Evolutionary conservation across 2,888 invertebrate species (phyloP), one percentile per base, ranked within the genome.

Genomic region (Agrotis puta): DNA sequence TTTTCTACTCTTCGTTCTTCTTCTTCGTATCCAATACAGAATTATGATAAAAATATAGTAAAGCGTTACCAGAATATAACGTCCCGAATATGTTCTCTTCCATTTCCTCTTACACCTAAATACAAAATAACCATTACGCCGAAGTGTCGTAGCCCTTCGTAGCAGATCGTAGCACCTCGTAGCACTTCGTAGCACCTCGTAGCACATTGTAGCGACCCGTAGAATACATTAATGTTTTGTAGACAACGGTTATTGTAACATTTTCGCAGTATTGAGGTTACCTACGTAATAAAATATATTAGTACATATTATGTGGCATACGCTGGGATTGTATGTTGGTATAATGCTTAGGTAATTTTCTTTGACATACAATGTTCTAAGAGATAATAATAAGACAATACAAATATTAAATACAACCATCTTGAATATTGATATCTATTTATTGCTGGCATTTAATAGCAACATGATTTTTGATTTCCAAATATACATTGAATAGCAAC

Each of bases 61-160:
- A 56, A 70, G 16, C 3, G 14, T 24, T 18, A 58, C 51, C 20
- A 58, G n/a, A 33, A 43, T 27, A 73, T 53, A 48, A 63, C 24
- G 63, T 63, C 24, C 20, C 22, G 20, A 65, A 48, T 53, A 54
- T 64, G 57, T 63, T 50, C 45, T 56, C 57, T 68, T 64, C 48
- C 20, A 82, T 66, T 53, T 77, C 20, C 24, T 27, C 45, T 56
- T 64, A 57, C 53, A 77, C 56, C 54, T 70, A 66, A 78, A 66
- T 70, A 78, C 74, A 67, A 82, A 81, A 75, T 79, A 74, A 79
- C 73, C 45, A 58, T 81, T 71, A 81, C 75, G 74, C 61, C 59
- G 56, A 62, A 76, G 70, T 75, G 68, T 81, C 77, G 80, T 82
- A 79, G 79, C 67, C 59, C 59, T n/a, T 75, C 84, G 85, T 86